phyloP scores from a whole-genome alignment of 2,113 vertebrate species.

The Hymenochirus boettgeri region DNA sequence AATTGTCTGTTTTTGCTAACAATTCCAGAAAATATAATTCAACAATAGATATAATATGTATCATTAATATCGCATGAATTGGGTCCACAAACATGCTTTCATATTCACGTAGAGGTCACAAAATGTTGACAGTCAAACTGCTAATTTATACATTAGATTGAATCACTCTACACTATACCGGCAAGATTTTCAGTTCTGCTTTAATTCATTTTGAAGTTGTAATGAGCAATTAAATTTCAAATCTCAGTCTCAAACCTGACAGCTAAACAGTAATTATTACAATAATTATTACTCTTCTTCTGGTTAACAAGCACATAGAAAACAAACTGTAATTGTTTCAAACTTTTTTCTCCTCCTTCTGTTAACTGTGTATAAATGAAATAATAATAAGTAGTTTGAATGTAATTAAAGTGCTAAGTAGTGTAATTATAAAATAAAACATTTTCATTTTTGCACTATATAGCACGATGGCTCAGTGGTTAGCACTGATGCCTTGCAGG shows the following conservation, averaged over 20 bases:
- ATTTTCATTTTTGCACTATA: too few species aligned
- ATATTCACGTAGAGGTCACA: not conserved
- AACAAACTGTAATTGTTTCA: constrained; percentile 26
- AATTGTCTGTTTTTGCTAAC: too few species aligned
- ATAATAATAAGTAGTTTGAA: not conserved
- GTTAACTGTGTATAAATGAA: constrained; percentile 1
- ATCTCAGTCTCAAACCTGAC: constrained; percentile 22
- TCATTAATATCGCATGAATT: too few species aligned
- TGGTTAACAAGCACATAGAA: constrained; percentile 27
- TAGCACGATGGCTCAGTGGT: too few species aligned
- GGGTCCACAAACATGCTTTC: too few species aligned
- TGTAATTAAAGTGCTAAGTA: not conserved
- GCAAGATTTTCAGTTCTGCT: constrained; percentile 17
- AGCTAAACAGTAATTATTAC: constrained; percentile 29
- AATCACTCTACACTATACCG: constrained; percentile 10
- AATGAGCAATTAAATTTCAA: constrained; percentile 30
- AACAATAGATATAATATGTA: too few species aligned
- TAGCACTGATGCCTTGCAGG: too few species aligned
- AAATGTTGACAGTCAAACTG: not conserved
- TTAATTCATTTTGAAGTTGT: constrained; percentile 29
- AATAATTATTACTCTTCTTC: constrained; percentile 32
- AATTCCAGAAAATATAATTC: too few species aligned
- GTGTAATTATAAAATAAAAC: not conserved
- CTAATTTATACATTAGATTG: constrained; percentile 25
- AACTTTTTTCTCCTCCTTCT: constrained; percentile 12